These are phyloP conservation scores for Aleiodes alternator DNA, from an alignment of 2,888 invertebrate genomes.

Conservation along the genomic window DNA sequence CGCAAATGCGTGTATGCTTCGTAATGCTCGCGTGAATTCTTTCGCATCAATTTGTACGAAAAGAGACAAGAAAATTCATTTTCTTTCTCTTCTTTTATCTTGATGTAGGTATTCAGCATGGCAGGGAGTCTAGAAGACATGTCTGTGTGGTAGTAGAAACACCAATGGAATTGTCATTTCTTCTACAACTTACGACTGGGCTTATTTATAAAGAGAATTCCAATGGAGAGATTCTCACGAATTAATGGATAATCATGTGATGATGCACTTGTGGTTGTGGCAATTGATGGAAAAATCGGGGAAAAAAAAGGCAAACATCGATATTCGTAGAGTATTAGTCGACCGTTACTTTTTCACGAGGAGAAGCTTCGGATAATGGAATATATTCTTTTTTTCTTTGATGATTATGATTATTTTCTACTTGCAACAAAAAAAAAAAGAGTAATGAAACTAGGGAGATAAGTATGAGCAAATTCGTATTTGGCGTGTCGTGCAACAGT, in stretches of 20 bases:
- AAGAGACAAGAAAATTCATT: slow-evolving; percentile 27
- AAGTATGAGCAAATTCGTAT: neutral
- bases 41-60: slow-evolving; percentile 21
- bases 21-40: slow-evolving; percentile 47
- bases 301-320: neutral
- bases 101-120: neutral
- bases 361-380: neutral
- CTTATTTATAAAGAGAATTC: slow-evolving; percentile 32
- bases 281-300: neutral
- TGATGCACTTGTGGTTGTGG: slow-evolving; percentile 16
- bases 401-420: neutral
- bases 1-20: slow-evolving; percentile 40
- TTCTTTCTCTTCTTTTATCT: slow-evolving; percentile 10
- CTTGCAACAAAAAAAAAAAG: neutral
- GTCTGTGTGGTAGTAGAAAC: too few relatives aligned
- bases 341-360: neutral
- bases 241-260: slow-evolving; percentile 17
- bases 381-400: neutral
- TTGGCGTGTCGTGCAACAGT: slow-evolving; percentile 42
- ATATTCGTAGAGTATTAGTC: neutral
- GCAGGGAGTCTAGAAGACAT: slow-evolving; percentile 18
- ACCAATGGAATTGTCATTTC: slow-evolving; percentile 41
- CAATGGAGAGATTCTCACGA: slow-evolving; percentile 33
- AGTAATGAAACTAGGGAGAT: neutral
- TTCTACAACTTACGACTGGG: slow-evolving; percentile 36